These are phyloP conservation scores for Rhizoglyphus robini DNA, from an alignment of 1,140 invertebrate species.

Conservation along the genomic window DNA sequence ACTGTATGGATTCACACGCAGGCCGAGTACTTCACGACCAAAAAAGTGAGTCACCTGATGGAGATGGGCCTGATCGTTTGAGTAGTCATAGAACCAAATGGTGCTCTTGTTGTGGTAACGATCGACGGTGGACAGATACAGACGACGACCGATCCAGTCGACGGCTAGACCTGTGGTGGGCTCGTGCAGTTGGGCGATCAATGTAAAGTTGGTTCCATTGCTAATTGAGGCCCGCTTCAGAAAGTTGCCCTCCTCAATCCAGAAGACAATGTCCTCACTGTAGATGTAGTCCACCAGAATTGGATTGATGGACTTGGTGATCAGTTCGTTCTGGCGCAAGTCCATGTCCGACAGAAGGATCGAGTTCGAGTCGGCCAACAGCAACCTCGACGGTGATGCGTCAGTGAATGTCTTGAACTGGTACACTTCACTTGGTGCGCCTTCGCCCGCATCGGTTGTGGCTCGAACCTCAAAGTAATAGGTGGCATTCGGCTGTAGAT, in stretches of 20 bases:
- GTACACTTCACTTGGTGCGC: slow-evolving; percentile 47
- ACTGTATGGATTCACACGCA: slow-evolving; percentile 44
- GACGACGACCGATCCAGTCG: slow-evolving; percentile 66
- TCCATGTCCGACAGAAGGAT: slow-evolving; percentile 59
- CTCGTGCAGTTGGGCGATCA: slow-evolving; percentile 50
- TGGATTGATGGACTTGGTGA: slow-evolving; percentile 29
- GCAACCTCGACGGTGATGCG: slow-evolving; percentile 56
- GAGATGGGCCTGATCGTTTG: neutral
- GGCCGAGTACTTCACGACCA: slow-evolving; percentile 46
- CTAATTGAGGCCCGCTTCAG: slow-evolving; percentile 40
- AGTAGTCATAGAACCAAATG: slow-evolving; percentile 34
- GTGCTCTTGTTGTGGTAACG: slow-evolving; percentile 29
- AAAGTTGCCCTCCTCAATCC: slow-evolving; percentile 66
- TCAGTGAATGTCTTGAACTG: slow-evolving; percentile 46
- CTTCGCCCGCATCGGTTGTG: slow-evolving; percentile 55
- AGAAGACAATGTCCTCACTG: slow-evolving; percentile 56
- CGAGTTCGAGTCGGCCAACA: slow-evolving; percentile 52
- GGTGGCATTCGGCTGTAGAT: slow-evolving; percentile 45
- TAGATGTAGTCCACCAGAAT: slow-evolving; percentile 32
- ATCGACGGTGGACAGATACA: slow-evolving; percentile 60
- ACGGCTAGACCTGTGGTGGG: slow-evolving; percentile 52
- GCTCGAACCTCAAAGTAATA: slow-evolving; percentile 67
- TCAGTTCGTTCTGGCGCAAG: slow-evolving; percentile 36
- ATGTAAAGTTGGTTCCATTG: slow-evolving; percentile 36
- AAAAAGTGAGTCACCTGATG: slow-evolving; percentile 41